phyloP scores from a whole-genome alignment of 2,113 vertebrate genomes.

The Toxostoma redivivum region DNA sequence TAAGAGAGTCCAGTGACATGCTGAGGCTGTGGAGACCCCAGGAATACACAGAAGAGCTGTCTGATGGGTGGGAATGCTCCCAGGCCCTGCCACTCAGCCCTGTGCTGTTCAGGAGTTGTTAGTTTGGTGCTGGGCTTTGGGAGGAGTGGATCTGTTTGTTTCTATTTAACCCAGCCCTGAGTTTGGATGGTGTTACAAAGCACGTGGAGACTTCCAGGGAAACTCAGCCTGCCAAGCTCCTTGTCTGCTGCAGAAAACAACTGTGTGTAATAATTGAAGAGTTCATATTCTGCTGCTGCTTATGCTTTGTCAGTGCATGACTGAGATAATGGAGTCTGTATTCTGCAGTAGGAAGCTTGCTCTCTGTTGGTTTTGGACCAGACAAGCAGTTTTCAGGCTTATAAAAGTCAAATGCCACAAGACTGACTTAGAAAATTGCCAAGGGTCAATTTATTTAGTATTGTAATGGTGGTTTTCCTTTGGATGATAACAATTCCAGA shows the following conservation, averaged over 20 bases:
- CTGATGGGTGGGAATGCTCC: not conserved
- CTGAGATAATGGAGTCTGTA: slow-evolving; percentile 28
- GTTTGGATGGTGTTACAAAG: not conserved
- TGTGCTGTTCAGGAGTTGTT: not conserved
- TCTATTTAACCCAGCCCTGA: not conserved
- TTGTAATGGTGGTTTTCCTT: not conserved
- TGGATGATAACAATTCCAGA: not conserved
- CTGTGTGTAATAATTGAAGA: not conserved
- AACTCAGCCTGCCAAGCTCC: not conserved
- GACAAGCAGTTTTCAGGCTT: not conserved
- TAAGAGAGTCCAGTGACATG: not conserved
- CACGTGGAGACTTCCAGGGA: not conserved
- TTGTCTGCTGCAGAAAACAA: not conserved
- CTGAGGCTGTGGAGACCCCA: not conserved
- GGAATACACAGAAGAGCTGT: not conserved
- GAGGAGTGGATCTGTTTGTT: not conserved
- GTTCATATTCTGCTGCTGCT: not conserved
- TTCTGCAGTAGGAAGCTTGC: not conserved
- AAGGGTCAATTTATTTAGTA: slow-evolving; percentile 16
- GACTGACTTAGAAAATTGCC: not conserved
- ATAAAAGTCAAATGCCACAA: slow-evolving; percentile 43
- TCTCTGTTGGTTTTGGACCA: slow-evolving; percentile 52
- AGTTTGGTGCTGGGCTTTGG: not conserved
- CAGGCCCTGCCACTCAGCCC: not conserved
- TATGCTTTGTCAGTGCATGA: not conserved